A percentile compares a stretch with the other conserved stretches of the same genome.
Evolutionary conservation across 2,888 invertebrate species (phyloP).

Genomic region (Diloba caeruleocephala): DNA sequence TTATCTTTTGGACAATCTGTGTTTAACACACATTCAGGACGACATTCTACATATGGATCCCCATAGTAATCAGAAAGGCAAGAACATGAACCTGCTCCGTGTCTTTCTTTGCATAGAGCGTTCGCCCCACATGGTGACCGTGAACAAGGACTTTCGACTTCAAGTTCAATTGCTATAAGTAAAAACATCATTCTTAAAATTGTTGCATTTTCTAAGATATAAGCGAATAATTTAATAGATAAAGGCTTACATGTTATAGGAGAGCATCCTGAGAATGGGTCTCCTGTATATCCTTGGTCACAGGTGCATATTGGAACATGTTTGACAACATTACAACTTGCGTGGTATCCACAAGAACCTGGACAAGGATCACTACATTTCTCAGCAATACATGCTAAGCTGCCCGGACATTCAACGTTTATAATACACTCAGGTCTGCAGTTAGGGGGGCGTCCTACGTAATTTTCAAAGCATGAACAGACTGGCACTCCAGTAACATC

Average conservation of each 20-base stretch:
- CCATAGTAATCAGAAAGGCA: constrained; percentile 95
- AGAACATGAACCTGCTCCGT: constrained; percentile 94
- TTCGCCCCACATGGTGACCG: constrained; percentile 96
- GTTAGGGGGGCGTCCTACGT: constrained; percentile 94
- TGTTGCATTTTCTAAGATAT: neutral
- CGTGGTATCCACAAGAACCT: constrained; percentile 93
- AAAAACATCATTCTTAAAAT: constrained; percentile 15
- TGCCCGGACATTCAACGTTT: constrained; percentile 92
- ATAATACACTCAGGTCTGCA: constrained; percentile 94
- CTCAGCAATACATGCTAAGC: constrained; percentile 92
- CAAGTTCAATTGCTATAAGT: constrained; percentile 87
- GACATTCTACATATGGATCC: constrained; percentile 95
- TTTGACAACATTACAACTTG: constrained; percentile 91
- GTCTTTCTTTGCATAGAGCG: constrained; percentile 94
- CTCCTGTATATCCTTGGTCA: constrained; percentile 92
- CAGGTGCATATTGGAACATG: constrained; percentile 93
- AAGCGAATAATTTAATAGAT: neutral
- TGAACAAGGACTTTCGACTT: constrained; percentile 91
- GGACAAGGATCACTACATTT: constrained; percentile 93
- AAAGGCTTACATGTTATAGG: constrained; percentile 87
- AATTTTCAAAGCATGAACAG: constrained; percentile 93
- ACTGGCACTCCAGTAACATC: constrained; percentile 91
- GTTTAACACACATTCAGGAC: constrained; percentile 96
- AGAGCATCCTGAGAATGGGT: constrained; percentile 94
- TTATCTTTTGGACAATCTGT: constrained; percentile 93